phyloP scores from a whole-genome alignment of 1,140 invertebrate genomes.

The silkworm (Bombyx mori) region DNA sequence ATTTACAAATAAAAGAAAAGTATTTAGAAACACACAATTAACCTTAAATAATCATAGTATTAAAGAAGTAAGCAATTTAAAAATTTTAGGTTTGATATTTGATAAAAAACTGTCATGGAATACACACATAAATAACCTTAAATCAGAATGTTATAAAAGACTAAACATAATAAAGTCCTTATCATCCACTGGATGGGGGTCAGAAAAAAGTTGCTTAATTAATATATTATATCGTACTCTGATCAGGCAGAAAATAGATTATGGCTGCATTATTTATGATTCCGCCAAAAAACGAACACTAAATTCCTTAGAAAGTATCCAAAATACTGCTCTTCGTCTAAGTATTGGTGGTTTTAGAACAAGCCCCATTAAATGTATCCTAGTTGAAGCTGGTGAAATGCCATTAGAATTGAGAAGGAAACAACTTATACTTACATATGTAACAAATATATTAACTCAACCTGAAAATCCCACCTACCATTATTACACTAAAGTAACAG shows the following conservation, averaged over 20 bases:
- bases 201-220: conserved; percentile 7
- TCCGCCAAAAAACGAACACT: conserved; percentile 11
- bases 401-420: conserved; percentile 17
- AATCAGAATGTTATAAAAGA: conserved; percentile 14
- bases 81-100: conserved; percentile 14
- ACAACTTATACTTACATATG: conserved; percentile 8
- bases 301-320: conserved; percentile 12
- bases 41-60: conserved; percentile 7
- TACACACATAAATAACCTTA: conserved; percentile 14
- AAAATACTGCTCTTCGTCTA: conserved; percentile 15
- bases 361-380: conserved; percentile 13
- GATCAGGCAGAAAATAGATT: conserved; percentile 18
- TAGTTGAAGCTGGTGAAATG: conserved; percentile 15
- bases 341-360: conserved; percentile 8
- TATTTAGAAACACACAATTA: conserved; percentile 6
- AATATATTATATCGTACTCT: conserved; percentile 13
- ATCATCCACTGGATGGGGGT: conserved; percentile 14
- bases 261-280: conserved; percentile 16
- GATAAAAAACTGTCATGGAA: conserved; percentile 15
- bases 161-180: conserved; percentile 14
- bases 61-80: conserved; percentile 16
- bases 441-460: conserved; percentile 6
- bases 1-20: conserved; percentile 9
- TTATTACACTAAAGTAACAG: neutral
- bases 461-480: conserved; percentile 6